A percentile compares a stretch with the other conserved stretches of the same genome.
Evolutionary conservation across 53 echinoderm and acorn worm species (phyloP).

Genomic region (Luidia sarsii): DNA sequence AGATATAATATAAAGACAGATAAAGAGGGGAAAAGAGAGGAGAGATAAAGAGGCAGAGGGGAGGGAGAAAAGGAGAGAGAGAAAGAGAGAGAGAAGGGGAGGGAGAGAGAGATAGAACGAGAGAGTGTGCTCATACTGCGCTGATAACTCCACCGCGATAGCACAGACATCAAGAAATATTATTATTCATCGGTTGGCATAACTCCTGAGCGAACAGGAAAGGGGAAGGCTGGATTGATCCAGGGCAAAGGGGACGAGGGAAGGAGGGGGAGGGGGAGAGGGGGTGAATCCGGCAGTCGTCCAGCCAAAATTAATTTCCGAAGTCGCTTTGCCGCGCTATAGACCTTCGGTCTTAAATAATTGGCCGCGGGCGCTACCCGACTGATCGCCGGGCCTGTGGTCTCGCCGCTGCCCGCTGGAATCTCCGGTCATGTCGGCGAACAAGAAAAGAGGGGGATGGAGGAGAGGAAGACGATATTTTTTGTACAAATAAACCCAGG

Average conservation of each 20-base stretch:
- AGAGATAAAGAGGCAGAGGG: too few relatives aligned
- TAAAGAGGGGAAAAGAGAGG: too few relatives aligned
- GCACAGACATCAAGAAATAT: slow-evolving; percentile 31
- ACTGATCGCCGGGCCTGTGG: slow-evolving; percentile 37
- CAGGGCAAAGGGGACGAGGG: neutral
- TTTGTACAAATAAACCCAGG: too few relatives aligned
- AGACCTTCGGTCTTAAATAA: slow-evolving; percentile 36
- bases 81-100: too few relatives aligned
- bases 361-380: slow-evolving; percentile 46
- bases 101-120: too few relatives aligned
- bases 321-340: slow-evolving; percentile 39
- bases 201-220: slow-evolving; percentile 52
- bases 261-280: slow-evolving; percentile 20
- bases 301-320: slow-evolving; percentile 60
- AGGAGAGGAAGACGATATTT: too few relatives aligned
- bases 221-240: slow-evolving; percentile 41
- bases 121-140: too few relatives aligned
- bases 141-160: too few relatives aligned
- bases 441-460: too few relatives aligned
- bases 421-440: too few relatives aligned
- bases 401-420: slow-evolving; percentile 14
- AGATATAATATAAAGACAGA: too few relatives aligned
- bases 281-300: slow-evolving; percentile 38
- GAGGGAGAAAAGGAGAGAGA: too few relatives aligned
- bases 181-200: slow-evolving; percentile 49